Evolutionary conservation across 2,113 vertebrate species (phyloP).

Genomic region (Agelaius tricolor): DNA sequence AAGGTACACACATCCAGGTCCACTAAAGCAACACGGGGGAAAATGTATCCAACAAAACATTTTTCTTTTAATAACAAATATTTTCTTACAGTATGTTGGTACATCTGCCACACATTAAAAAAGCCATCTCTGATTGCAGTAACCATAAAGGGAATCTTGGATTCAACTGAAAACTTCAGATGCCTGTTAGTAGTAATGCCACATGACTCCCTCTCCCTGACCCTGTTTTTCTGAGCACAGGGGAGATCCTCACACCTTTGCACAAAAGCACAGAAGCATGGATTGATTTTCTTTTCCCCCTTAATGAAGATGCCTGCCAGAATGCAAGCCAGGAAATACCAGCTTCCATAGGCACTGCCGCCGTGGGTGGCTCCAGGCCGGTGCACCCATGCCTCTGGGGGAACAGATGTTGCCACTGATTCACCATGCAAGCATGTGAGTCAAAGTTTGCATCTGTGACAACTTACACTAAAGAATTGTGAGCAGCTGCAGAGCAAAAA

Average conservation of each 20-base stretch:
- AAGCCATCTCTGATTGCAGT: not conserved
- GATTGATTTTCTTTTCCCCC: not conserved
- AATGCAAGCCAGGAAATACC: constrained; percentile 46
- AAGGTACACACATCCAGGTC: fast-evolving
- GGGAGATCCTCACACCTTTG: not conserved
- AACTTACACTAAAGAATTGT: constrained; percentile 43
- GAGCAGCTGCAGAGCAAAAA: constrained; percentile 47
- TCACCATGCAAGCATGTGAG: constrained; percentile 52
- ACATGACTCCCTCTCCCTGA: not conserved
- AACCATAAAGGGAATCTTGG: not conserved
- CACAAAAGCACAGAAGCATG: not conserved
- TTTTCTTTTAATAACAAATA: not conserved
- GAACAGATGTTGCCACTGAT: constrained; percentile 62
- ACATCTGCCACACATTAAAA: not conserved
- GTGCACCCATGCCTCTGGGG: constrained; percentile 45
- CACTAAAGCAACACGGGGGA: not conserved
- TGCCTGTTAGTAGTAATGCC: not conserved
- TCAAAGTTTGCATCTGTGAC: constrained; percentile 47
- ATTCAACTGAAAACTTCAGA: not conserved
- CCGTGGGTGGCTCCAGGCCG: constrained; percentile 52
- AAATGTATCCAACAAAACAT: not conserved
- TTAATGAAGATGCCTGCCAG: not conserved
- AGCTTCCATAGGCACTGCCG: constrained; percentile 5
- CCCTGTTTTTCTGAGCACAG: not conserved
- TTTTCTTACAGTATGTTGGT: not conserved